These are phyloP conservation scores for Suncus etruscus DNA, from an alignment of 2,113 vertebrate species.

Conservation along the genomic window DNA sequence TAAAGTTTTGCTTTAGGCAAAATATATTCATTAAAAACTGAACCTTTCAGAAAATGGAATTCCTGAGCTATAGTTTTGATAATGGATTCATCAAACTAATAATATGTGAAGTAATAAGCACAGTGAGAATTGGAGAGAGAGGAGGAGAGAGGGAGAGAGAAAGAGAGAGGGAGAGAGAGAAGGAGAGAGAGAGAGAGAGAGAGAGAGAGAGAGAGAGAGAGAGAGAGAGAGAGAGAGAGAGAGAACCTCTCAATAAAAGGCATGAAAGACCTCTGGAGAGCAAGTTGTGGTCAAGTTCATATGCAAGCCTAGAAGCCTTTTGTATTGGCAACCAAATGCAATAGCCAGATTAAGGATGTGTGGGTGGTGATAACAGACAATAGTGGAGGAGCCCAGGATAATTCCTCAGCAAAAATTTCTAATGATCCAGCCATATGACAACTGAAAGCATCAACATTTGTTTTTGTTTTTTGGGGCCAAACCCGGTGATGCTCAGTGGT, in stretches of 20 bases:
- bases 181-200: background rate
- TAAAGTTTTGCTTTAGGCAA: background rate
- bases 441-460: too few relatives aligned
- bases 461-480: too few relatives aligned
- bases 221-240: too few relatives aligned
- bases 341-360: background rate
- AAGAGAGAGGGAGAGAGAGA: too few relatives aligned
- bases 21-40: background rate
- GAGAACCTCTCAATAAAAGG: background rate
- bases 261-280: background rate
- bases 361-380: background rate
- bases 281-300: background rate
- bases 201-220: too few relatives aligned
- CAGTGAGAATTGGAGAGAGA: background rate
- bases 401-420: conserved; percentile 16
- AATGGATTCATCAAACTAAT: background rate
- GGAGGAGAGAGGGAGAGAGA: background rate
- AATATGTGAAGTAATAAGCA: background rate
- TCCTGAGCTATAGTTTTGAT: conserved; percentile 25
- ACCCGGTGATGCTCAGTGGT: too few relatives aligned
- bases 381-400: background rate
- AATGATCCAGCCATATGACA: background rate
- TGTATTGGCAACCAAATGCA: background rate
- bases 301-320: background rate
- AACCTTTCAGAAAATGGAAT: background rate